Percentiles rank a stretch among this genome's conserved stretches.
Evolutionary conservation across 2,797 vertebrate species (phyloP).

Genomic region (Falco cherrug): DNA sequence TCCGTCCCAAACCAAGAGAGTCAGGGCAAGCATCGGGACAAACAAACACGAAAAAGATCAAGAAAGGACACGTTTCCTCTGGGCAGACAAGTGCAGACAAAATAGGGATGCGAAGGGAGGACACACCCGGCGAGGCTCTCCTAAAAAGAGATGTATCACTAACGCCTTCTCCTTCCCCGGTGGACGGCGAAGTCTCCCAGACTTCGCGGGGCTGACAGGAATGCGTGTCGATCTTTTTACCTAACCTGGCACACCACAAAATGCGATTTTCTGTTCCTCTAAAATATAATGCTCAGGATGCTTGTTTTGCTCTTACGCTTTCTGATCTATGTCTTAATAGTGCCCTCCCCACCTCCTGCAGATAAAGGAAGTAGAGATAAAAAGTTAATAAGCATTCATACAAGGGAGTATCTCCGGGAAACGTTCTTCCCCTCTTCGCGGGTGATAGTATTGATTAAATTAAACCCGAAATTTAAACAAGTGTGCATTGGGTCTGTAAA

Average conservation of each 20-base stretch:
- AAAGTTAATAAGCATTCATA: conserved; percentile 71
- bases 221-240: conserved; percentile 35
- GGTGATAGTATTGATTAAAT: conserved; percentile 78
- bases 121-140: background rate
- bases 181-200: conserved; percentile 12
- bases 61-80: conserved; percentile 3
- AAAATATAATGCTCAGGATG: background rate
- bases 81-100: conserved; percentile 5
- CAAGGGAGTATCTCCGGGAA: conserved; percentile 23
- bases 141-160: conserved; percentile 12
- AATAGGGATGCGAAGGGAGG: background rate
- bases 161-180: background rate
- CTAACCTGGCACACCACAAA: conserved; percentile 42
- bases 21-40: background rate
- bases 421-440: conserved; percentile 44
- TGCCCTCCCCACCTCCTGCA: conserved; percentile 46
- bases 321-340: conserved; percentile 65
- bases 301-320: conserved; percentile 49
- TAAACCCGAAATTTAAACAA: conserved; percentile 82
- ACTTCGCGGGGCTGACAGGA: conserved; percentile 36
- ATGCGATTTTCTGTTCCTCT: conserved; percentile 47
- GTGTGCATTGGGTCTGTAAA: conserved; percentile 78
- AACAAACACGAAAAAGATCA: background rate
- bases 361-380: conserved; percentile 69
- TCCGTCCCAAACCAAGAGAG: background rate